phyloP scores from a whole-genome alignment of 2,797 vertebrate genomes.

The Channallabes apus region DNA sequence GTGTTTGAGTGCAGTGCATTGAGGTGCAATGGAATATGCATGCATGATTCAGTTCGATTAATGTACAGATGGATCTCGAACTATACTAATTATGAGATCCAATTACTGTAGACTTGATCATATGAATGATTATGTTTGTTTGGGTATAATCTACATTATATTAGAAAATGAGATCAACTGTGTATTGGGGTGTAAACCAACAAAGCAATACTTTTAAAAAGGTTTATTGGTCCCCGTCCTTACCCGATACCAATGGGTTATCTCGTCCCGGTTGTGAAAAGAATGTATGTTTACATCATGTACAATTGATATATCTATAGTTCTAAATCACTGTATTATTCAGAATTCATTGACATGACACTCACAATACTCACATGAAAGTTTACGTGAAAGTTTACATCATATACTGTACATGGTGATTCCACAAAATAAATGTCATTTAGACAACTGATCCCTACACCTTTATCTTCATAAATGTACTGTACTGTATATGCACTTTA shows the following conservation, averaged over 20 bases:
- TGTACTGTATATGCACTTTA: not conserved
- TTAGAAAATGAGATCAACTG: too few relatives aligned
- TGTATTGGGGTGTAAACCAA: not conserved
- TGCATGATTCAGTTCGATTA: not conserved
- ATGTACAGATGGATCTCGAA: not conserved
- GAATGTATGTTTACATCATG: not conserved
- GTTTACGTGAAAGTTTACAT: too few relatives aligned
- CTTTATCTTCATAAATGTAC: not conserved
- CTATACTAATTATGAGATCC: not conserved
- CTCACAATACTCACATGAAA: not conserved
- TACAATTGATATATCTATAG: not conserved
- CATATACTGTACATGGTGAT: too few relatives aligned
- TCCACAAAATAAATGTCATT: not conserved
- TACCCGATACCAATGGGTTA: not conserved
- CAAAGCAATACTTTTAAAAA: not conserved
- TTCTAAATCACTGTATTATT: not conserved
- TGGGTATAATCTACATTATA: constrained; percentile 2
- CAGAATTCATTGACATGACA: not conserved
- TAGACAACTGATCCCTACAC: not conserved
- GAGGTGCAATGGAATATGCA: not conserved
- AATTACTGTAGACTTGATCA: not conserved
- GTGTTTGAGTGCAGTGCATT: constrained; percentile 15
- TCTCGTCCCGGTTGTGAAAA: not conserved
- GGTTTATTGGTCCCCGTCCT: not conserved
- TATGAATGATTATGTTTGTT: not conserved